Evolutionary conservation across 2,888 invertebrate genomes (phyloP), one percentile per base, ranked within the genome.

Genomic region (Parapristionchus giblindavisi): DNA sequence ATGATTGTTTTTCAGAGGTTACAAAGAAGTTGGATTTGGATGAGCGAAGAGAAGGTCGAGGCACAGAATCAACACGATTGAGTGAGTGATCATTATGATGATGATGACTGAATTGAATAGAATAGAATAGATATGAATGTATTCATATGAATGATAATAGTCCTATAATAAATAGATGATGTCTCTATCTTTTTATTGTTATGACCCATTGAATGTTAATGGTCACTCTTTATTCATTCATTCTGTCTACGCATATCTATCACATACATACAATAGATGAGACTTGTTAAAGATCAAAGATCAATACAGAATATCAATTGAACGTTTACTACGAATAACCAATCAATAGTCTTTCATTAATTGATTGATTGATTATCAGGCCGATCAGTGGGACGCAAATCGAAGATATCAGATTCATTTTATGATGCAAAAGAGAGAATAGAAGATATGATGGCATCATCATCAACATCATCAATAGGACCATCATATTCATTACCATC

Each of bases 341-440:
- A n/a, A n/a, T n/a, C n/a, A n/a, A n/a, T n/a, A n/a, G n/a, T n/a
- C n/a, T n/a, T n/a, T n/a, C n/a, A n/a, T 60, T 36, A 0, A 2
- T 11, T 34, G 36, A 8, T 21, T 29, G n/a, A 5, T 17, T 36
- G 4, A n/a, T 3, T 54, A 38, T 1, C 58, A 61, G 73, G 34
- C 40, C 72, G 83, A 56, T 77, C 78, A 43, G 80, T 81, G 2
- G 83, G 81, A 38, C 75, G 84, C 27, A 84, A 84, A 70, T 83
- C 83, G 27, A 73, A 81, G 58, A 81, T 84, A 43, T 80, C 78
- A 27, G 84, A 84, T 24, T 76, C 79, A 1, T 81, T 80, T 58
- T 76, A 79, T 74, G 82, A 83, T 63, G 80, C 82, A 5, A 70
- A 27, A 17, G 61, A 11, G 11, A 40, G 73, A 36, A 27, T 73